Percentiles rank a stretch among this genome's conserved stretches.
Conservation (phyloP, 1,140 invertebrate species). For the Tribolium castaneum region DNA sequence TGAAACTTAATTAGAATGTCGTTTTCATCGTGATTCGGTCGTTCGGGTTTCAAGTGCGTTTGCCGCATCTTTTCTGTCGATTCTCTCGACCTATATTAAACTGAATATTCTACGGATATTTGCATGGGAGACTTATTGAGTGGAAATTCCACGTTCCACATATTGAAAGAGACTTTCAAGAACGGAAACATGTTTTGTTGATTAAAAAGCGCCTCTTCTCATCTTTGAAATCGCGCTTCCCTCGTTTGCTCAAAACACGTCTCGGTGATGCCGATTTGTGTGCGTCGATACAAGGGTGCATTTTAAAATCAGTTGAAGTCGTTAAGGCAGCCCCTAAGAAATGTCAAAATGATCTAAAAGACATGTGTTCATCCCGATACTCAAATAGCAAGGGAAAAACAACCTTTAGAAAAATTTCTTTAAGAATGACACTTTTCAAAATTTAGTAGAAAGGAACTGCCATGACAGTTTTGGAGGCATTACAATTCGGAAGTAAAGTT, state of each 20-base stretch:
- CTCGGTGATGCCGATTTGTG: background rate
- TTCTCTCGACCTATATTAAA: conserved; percentile 25
- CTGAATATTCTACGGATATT: conserved; percentile 5
- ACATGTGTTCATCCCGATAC: too few relatives aligned
- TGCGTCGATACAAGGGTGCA: too few relatives aligned
- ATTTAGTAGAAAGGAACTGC: too few relatives aligned
- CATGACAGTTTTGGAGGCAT: too few relatives aligned
- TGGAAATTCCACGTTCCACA: conserved; percentile 5
- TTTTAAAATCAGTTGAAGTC: too few relatives aligned
- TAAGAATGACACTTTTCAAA: too few relatives aligned
- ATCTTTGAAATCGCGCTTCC: background rate
- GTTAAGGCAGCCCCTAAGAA: too few relatives aligned
- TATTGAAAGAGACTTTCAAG: conserved; percentile 8
- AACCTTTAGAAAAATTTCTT: too few relatives aligned
- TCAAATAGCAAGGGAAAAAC: too few relatives aligned
- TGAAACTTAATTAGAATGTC: conserved; percentile 34
- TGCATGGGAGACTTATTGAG: conserved; percentile 19
- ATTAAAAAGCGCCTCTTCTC: conserved; percentile 1
- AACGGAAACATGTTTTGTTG: conserved; percentile 17
- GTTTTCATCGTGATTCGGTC: conserved; percentile 9
- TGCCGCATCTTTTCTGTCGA: conserved; percentile 17
- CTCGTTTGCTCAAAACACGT: background rate
- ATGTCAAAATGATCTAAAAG: too few relatives aligned
- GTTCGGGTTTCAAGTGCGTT: conserved; percentile 8
- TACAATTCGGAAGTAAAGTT: too few relatives aligned